Evolutionary conservation across 2,797 vertebrate species (phyloP).

Genomic region (Gymnothorax reevesii): DNA sequence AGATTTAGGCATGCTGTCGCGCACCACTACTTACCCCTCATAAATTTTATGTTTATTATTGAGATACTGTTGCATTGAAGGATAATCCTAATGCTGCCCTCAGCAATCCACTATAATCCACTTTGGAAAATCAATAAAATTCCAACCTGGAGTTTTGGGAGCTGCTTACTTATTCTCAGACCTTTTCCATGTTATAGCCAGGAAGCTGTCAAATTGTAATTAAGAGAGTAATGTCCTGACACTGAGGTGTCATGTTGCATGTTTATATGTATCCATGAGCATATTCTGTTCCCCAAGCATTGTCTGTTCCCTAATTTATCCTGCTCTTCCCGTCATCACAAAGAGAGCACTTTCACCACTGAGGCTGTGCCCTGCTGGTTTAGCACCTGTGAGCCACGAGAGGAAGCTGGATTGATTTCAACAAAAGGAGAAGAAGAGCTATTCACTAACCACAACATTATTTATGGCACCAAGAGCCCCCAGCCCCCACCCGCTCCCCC

Average conservation of each 20-base stretch:
- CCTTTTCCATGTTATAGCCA: not conserved
- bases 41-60: not conserved
- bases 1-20: not conserved
- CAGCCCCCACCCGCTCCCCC: not conserved
- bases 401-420: conserved; percentile 28
- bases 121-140: not conserved
- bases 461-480: conserved; percentile 26
- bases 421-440: conserved; percentile 23
- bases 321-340: conserved; percentile 19
- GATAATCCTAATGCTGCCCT: not conserved
- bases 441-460: conserved; percentile 48
- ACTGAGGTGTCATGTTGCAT: not conserved
- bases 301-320: conserved; percentile 6
- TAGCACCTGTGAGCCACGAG: conserved; percentile 33
- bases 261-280: conserved; percentile 22
- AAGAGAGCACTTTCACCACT: conserved; percentile 24
- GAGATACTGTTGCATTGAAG: not conserved
- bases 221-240: conserved; percentile 14
- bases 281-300: conserved; percentile 7
- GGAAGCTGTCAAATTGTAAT: conserved; percentile 19
- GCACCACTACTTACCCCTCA: not conserved
- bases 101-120: not conserved
- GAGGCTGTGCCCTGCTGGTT: conserved; percentile 26
- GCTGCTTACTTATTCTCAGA: conserved; percentile 3
- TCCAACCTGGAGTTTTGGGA: not conserved